These are phyloP conservation scores for Syndactyla subalaris DNA, from an alignment of 2,797 vertebrate species.

Conservation along the genomic window DNA sequence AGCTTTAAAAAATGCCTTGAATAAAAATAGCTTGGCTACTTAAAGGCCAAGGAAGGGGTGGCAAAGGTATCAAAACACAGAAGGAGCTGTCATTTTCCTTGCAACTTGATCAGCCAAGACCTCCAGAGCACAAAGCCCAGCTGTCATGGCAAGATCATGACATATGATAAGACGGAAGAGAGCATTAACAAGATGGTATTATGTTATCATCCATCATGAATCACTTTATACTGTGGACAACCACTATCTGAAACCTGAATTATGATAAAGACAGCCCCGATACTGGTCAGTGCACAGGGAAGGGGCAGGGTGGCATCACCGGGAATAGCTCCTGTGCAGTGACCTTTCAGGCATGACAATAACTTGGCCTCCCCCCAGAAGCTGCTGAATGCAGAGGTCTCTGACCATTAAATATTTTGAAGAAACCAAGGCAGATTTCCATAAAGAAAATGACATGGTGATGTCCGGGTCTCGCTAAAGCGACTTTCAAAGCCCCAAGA, in stretches of 20 bases:
- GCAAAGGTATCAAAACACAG: constrained; percentile 7
- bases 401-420: background rate
- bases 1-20: background rate
- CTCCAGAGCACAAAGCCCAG: background rate
- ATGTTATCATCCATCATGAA: background rate
- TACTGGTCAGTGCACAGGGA: background rate
- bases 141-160: background rate
- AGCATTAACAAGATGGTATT: background rate
- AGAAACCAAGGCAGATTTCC: background rate
- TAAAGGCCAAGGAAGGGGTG: background rate
- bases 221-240: background rate
- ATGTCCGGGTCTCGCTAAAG: background rate
- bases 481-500: background rate
- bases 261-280: background rate
- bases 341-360: background rate
- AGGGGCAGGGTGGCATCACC: background rate
- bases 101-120: background rate
- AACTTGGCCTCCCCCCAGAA: background rate
- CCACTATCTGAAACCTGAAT: background rate
- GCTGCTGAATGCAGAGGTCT: background rate
- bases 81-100: background rate
- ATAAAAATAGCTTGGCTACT: background rate
- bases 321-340: background rate
- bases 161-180: constrained; percentile 20
- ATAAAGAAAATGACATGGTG: background rate